Conservation (phyloP, 92 coral and sea anemone species). For the Umimayanthus kanabou region DNA sequence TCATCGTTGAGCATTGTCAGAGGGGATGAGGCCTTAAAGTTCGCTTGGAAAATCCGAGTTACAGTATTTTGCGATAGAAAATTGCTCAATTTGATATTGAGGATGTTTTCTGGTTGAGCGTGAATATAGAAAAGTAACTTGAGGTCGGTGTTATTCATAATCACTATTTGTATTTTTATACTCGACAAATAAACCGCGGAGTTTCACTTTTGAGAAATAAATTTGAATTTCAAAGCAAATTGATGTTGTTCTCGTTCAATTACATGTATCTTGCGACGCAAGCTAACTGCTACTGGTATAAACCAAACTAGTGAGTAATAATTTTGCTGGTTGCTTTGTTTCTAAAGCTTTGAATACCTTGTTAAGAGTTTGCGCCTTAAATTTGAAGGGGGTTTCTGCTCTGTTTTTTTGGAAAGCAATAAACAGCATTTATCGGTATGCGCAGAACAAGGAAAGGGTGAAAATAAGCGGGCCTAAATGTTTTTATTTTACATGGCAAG, state of each 20-base stretch:
- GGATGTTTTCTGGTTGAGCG: not conserved
- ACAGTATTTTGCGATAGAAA: no score
- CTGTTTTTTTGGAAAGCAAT: no score
- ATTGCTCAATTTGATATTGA: not conserved
- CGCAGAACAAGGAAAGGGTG: no score
- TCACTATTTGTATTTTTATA: not conserved
- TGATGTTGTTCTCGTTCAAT: not conserved
- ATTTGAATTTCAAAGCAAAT: not conserved
- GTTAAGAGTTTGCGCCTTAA: no score
- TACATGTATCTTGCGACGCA: not conserved
- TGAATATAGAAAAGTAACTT: not conserved
- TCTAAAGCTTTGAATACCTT: no score
- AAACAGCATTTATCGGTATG: no score
- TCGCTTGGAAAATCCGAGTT: not conserved
- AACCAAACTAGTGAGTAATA: no score
- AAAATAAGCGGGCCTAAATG: no score
- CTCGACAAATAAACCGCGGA: not conserved
- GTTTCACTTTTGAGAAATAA: not conserved
- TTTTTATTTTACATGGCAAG: no score
- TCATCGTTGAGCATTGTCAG: not conserved
- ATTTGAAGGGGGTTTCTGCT: no score
- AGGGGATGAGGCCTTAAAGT: not conserved
- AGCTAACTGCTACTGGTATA: no score
- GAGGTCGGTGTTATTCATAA: not conserved
- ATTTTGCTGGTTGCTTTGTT: no score